Base-by-base conservation (phyloP, 1,140 invertebrate species). In the Fopius arisanus region DNA sequence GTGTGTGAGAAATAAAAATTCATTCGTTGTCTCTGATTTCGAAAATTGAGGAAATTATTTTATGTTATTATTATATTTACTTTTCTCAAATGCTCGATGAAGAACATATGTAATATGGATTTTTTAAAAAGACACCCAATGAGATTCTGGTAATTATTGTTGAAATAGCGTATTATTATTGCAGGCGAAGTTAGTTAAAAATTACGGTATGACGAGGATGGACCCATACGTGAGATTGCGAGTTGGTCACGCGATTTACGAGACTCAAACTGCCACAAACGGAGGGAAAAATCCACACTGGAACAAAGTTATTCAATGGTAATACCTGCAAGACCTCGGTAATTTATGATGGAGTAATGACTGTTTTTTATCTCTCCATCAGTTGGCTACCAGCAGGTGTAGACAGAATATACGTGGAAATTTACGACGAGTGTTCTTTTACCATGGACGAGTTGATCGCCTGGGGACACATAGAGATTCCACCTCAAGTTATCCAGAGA, bases 401-500 rank as follows among this genome's bases (percentile, higher is more conserved):
- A 0, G 94, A 94, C 81, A 92, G 92, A 28, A 92, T 99, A 79
- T 95, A 96, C 79, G 79, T 99, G 82, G 97, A 99, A 91, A 96
- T 99, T 73, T 99, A 95, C 88, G 97, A 99, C 89, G 97, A 99
- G 89, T 94, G 96, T 87, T 95, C 96, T 2, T 98, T 99, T 85
- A 96, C 96, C 26, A 93, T 96, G 90, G 97, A 99, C 88, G 97
- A 98, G 85, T 89, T 97, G 72, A 94, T 99, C 78, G 97, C 97
- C 0, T 98, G 96, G 95, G 92, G 94, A 3, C 93, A 96, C 82
- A 91, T 96, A 81, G 91, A 91, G 28, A 96, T 98, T 82, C 96
- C 97, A 2, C 88, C 91, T 70, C 90, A 92, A 76, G 94, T 97
- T 12, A 77, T 88, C 71, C 90, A 98, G 67, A 90, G 91, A 85